Evolutionary conservation across 2,113 vertebrate species (phyloP).

Genomic region (Peromyscus polionotus): DNA sequence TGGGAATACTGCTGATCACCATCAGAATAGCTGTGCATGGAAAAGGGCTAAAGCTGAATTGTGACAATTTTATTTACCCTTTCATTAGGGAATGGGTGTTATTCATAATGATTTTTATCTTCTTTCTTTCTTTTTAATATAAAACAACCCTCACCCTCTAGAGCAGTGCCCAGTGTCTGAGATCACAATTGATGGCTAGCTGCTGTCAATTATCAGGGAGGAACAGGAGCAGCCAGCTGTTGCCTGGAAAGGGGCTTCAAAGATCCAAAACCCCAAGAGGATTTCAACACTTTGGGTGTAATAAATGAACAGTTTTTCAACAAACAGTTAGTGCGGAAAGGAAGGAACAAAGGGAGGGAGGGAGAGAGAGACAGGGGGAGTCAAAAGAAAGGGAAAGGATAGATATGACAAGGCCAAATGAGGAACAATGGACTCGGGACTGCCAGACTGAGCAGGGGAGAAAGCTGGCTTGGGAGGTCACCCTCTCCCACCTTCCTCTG

Average conservation of each 20-base stretch:
- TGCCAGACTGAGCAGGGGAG: not conserved
- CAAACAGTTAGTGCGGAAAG: conserved; percentile 23
- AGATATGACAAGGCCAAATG: not conserved
- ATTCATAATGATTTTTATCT: conserved; percentile 22
- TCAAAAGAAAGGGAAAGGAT: not conserved
- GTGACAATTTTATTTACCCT: conserved; percentile 44
- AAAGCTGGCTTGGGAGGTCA: not conserved
- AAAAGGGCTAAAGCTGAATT: conserved; percentile 7
- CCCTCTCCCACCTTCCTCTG: not conserved
- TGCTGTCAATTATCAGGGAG: conserved; percentile 1
- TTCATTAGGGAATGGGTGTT: conserved; percentile 24
- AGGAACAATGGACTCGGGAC: not conserved
- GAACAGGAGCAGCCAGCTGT: conserved; percentile 1
- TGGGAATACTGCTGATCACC: not conserved
- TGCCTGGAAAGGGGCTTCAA: conserved; percentile 29
- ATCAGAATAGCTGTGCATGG: not conserved
- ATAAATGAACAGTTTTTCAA: conserved; percentile 38
- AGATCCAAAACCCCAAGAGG: conserved; percentile 12
- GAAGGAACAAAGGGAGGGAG: not conserved
- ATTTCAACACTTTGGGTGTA: conserved; percentile 42
- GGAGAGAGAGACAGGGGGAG: no score
- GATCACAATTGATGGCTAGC: conserved; percentile 44
- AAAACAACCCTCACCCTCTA: not conserved
- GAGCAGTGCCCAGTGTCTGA: conserved; percentile 29
- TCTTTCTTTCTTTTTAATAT: conserved; percentile 12